Base-by-base conservation (phyloP, 2,888 invertebrate species). In the Orchestes rusci region DNA sequence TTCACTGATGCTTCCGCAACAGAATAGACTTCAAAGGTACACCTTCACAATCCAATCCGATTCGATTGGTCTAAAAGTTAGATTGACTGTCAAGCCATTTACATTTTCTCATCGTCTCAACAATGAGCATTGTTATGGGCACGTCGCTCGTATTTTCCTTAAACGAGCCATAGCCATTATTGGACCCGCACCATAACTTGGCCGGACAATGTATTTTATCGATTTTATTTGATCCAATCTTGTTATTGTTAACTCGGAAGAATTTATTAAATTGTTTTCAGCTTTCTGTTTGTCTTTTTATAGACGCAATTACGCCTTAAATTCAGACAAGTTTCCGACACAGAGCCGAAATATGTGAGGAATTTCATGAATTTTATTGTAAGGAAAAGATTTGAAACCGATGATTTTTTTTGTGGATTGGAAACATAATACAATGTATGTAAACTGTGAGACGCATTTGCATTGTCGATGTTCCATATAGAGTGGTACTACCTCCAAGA, bases 81-180 rank as follows among this genome's bases (percentile, higher is more conserved):
- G 50, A 50, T 50, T 53, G 49, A 54, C 49, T 51, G 53, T 50
- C 52, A 42, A 36, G 42, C 48, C 39, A 45, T 48, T 54, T 54
- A 49, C 48, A 51, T 47, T 51, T 53, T 53, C 51, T 50, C 45
- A 39, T 52, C 49, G 38, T 42, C 36, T 31, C 48, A 49, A 55
- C 55, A 55, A 55, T 55, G 51, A 45, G 50, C 49, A 55, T 55
- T 55, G 52, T 54, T 53, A 50, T 49, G 40, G 34, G 31, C 44
- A 45, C 39, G 53, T 53, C 55, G 50, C 29, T 51, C 53, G 55
- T 56, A 56, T 56, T 51, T 53, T 45, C 56, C 54, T 47, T 56
- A 59, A 59, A 61, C 53, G 58, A 49, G 60, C 51, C 46, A 36
- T 48, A 51, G 51, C 56, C 58, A 56, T 59, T 61, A 59, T 60